phyloP scores from a whole-genome alignment of 2,797 vertebrate species.

The Sebastes elongatus region DNA sequence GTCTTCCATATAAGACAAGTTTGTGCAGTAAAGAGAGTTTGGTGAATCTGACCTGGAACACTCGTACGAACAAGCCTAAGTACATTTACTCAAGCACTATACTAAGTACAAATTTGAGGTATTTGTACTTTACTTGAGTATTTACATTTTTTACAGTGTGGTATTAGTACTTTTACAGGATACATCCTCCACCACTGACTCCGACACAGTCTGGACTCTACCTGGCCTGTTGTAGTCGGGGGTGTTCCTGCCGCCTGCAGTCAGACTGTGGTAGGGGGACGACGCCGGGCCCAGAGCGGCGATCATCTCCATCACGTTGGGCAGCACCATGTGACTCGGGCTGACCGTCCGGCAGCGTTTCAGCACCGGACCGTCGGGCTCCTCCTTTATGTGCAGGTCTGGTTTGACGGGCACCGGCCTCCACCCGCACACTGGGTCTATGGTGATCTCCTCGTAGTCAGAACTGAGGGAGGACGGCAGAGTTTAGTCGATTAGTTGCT shows the following conservation, averaged over 20 bases:
- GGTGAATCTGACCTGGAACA: too few species aligned
- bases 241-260: conserved; percentile 76
- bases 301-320: conserved; percentile 97
- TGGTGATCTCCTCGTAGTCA: conserved; percentile 96
- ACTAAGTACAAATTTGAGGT: too few species aligned
- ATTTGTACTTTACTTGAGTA: too few species aligned
- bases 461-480: conserved; percentile 78
- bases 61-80: too few species aligned
- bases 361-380: conserved; percentile 89
- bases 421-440: conserved; percentile 95
- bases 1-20: too few species aligned
- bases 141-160: background rate
- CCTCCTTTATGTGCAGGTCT: conserved; percentile 92
- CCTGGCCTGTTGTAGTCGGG: conserved; percentile 88
- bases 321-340: conserved; percentile 93
- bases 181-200: background rate
- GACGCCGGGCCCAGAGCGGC: conserved; percentile 90
- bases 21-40: too few species aligned
- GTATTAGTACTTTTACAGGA: background rate
- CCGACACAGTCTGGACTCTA: conserved; percentile 38
- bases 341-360: conserved; percentile 95
- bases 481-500: background rate
- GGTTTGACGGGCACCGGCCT: conserved; percentile 94
- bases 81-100: too few species aligned
- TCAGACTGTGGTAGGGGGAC: conserved; percentile 83